phyloP scores from a whole-genome alignment of 1,140 invertebrate species.

The Chymomyza costata region DNA sequence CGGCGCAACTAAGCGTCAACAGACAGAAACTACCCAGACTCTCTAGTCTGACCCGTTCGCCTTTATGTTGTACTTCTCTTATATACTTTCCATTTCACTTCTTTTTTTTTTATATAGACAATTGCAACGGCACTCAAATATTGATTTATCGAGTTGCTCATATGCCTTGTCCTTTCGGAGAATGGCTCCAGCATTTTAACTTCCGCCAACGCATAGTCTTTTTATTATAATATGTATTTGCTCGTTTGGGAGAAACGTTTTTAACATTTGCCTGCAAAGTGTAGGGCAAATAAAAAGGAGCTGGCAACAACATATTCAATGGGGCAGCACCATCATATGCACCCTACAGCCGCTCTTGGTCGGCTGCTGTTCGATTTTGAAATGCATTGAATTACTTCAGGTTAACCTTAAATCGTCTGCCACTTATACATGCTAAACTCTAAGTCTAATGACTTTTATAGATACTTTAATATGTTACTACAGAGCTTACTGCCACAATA shows the following conservation, averaged over 20 bases:
- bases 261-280: conserved; percentile 15
- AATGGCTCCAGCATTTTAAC: too few species aligned
- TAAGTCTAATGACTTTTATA: conserved; percentile 62
- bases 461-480: conserved; percentile 41
- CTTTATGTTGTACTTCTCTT: too few species aligned
- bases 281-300: conserved; percentile 20
- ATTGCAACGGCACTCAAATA: conserved; percentile 55
- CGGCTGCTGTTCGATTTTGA: too few species aligned
- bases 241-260: conserved; percentile 1
- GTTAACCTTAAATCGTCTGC: conserved; percentile 48
- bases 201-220: too few species aligned
- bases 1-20: conserved; percentile 16
- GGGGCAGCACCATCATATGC: too few species aligned
- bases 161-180: conserved; percentile 15
- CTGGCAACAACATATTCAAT: background rate
- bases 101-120: conserved; percentile 32
- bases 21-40: conserved; percentile 11
- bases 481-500: too few species aligned
- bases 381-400: conserved; percentile 37
- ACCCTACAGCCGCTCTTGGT: conserved; percentile 3
- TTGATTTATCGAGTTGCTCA: conserved; percentile 67
- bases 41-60: too few species aligned
- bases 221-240: too few species aligned
- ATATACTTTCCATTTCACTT: conserved; percentile 16
- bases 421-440: conserved; percentile 36